Conservation (phyloP, 2,113 vertebrate genomes). For the Accipiter cooperii region DNA sequence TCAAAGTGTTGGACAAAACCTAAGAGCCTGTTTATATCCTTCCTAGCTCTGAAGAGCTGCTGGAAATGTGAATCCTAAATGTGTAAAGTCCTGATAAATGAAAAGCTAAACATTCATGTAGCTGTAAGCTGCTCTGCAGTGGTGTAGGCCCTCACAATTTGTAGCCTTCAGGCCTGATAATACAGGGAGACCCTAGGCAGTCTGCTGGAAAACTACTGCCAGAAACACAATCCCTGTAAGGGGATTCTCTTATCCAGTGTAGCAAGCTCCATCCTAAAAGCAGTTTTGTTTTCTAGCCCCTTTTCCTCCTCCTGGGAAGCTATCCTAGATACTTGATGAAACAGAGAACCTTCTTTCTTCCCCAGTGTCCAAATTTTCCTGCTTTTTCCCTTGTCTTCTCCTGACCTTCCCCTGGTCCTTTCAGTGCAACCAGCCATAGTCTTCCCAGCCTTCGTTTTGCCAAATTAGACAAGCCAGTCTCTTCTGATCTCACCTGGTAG, state of each 20-base stretch:
- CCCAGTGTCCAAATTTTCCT: background rate
- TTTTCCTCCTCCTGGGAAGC: background rate
- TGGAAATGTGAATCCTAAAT: conserved; percentile 21
- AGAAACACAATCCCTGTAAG: background rate
- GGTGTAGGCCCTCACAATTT: background rate
- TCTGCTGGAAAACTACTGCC: background rate
- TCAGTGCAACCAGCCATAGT: too few species aligned
- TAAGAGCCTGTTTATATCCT: background rate
- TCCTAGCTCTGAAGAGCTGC: background rate
- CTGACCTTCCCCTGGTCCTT: background rate
- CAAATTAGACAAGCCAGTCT: background rate
- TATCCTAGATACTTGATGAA: background rate
- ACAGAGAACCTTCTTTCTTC: background rate
- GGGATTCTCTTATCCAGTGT: background rate
- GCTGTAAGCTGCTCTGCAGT: conserved; percentile 40
- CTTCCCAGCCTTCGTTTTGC: background rate
- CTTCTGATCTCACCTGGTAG: background rate
- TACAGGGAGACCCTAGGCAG: background rate
- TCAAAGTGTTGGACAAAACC: background rate
- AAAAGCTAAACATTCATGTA: background rate
- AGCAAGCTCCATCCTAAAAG: background rate
- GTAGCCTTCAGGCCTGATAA: background rate
- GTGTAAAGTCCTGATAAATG: conserved; percentile 30
- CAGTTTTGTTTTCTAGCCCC: background rate
- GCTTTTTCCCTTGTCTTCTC: background rate